These are phyloP conservation scores for Pluvialis apricaria DNA, from an alignment of 2,113 vertebrate species.

Conservation along the genomic window DNA sequence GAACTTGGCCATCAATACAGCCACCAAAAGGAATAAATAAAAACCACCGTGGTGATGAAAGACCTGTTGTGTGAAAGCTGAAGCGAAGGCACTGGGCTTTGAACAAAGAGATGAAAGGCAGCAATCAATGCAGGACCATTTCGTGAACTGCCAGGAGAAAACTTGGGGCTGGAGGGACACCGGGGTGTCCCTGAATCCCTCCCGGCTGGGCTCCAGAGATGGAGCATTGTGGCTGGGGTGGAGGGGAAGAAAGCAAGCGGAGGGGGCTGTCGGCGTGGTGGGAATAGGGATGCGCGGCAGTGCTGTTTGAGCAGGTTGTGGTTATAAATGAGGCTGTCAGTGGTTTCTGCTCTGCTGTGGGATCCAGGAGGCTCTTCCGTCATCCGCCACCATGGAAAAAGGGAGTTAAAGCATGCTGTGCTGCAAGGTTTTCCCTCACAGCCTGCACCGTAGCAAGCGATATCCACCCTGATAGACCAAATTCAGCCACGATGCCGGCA, in stretches of 20 bases:
- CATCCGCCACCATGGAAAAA: background rate
- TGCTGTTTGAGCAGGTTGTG: background rate
- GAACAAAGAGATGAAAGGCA: slow-evolving; percentile 33
- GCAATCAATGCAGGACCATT: background rate
- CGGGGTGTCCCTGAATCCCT: background rate
- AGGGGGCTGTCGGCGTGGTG: background rate
- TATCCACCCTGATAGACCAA: background rate
- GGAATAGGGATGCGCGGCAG: background rate
- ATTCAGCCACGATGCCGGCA: background rate
- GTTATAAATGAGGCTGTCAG: background rate
- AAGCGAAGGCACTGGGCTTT: background rate
- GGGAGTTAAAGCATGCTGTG: background rate
- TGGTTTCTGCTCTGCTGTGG: background rate
- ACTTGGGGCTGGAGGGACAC: background rate
- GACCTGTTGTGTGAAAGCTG: slow-evolving; percentile 32
- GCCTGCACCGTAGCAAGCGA: accelerated
- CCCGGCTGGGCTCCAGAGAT: background rate
- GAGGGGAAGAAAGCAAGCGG: background rate
- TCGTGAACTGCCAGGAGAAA: background rate
- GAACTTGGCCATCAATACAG: background rate
- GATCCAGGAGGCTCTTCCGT: background rate
- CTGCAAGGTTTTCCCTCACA: background rate
- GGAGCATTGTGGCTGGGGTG: accelerated
- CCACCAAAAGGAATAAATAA: slow-evolving; percentile 13
- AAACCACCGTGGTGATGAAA: background rate